A percentile compares a stretch with the other conserved stretches of the same genome.
These are phyloP conservation scores for Acomys russatus DNA, from an alignment of 2,797 vertebrate genomes.

Conservation along the genomic window DNA sequence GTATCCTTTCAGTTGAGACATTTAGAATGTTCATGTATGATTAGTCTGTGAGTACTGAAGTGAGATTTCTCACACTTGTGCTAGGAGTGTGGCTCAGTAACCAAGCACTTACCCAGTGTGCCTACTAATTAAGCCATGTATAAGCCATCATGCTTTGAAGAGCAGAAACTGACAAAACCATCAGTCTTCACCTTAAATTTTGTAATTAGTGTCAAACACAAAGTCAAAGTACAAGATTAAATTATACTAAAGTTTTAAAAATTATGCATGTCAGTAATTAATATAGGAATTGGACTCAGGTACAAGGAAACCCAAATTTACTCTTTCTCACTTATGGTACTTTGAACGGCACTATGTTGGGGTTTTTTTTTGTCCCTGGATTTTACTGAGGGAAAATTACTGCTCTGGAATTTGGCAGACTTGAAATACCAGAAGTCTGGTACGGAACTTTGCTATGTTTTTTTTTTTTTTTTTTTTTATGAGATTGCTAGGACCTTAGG, in stretches of 20 bases:
- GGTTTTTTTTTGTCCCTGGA: neutral
- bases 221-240: slow-evolving; percentile 61
- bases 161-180: slow-evolving; percentile 27
- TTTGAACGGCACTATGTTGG: neutral
- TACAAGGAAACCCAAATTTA: neutral
- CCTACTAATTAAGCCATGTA: neutral
- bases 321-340: neutral
- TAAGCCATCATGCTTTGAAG: slow-evolving; percentile 57
- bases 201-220: slow-evolving; percentile 43
- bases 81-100: neutral
- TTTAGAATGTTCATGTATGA: neutral
- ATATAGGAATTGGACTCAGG: neutral
- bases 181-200: slow-evolving; percentile 33
- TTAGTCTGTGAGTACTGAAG: neutral
- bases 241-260: slow-evolving; percentile 42
- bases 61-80: neutral
- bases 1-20: neutral
- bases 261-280: slow-evolving; percentile 21
- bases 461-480: neutral
- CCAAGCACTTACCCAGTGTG: neutral
- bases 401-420: neutral
- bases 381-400: neutral
- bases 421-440: neutral
- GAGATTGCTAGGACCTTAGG: slow-evolving; percentile 28
- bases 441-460: neutral